Evolutionary conservation across 2,797 vertebrate species (phyloP), one percentile per base, ranked within the genome.

Genomic region (Luscinia luscinia): DNA sequence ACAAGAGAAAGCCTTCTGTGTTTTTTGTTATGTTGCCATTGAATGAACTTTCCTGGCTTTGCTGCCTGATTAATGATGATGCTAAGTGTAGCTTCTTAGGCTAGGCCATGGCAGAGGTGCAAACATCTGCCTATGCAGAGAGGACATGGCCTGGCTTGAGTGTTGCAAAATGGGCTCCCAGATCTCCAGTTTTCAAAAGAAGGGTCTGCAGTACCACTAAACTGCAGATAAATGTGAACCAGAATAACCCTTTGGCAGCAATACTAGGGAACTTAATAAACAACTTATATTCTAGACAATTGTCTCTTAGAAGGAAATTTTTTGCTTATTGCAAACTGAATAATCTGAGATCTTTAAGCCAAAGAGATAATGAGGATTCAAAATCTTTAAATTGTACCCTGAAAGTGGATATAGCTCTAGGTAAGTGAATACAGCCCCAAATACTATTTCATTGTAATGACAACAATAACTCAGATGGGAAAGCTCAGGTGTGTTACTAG

Each of bases 261-360:
- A 10, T 13, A 5, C 3, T 4, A n/a, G 21, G 34, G 38, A 58
- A 40, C 0, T 52, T 30, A 6, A 27, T 4, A 27, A 41, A 6
- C 16, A 72, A 62, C 3, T 69, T 34, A 30, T 6, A 3, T 49
- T 38, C 26, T 22, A 69, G 24, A 8, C 6, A 70, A 28, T 8
- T 13, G 11, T 28, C 23, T 26, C 43, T 45, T 30, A 4, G 4
- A 38, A 3, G 18, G 36, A 32, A 36, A 30, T 23, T 80, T 73
- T 73, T 73, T 79, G 22, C 24, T 38, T 61, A 24, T 20, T 66
- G 23, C 4, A 58, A 58, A 69, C 2, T 18, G 17, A 45, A 28
- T 67, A 26, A 28, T 40, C 10, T 45, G 30, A 84, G 9, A 20
- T 62, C 15, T 62, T 86, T n/a, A 64, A 57, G 72, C 16, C 23